These are phyloP conservation scores for Epizoanthus stellaris DNA, from an alignment of 92 coral and sea anemone genomes.

Conservation along the genomic window DNA sequence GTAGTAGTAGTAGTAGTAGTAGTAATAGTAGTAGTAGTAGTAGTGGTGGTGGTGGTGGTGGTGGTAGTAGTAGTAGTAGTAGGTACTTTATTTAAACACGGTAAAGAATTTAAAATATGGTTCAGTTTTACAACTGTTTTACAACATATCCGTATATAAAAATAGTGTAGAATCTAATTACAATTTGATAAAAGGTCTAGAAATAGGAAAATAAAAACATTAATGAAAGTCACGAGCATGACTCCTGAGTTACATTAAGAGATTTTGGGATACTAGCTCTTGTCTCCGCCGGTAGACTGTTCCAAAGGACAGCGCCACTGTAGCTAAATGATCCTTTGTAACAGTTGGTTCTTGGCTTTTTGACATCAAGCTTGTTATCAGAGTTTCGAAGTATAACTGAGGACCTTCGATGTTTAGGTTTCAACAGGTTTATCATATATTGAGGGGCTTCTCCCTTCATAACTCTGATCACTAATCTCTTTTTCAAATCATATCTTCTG, in stretches of 20 bases:
- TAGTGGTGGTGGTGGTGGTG: too few species aligned
- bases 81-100: too few species aligned
- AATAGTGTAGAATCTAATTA: too few species aligned
- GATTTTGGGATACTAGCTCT: neutral
- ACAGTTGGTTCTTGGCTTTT: constrained; percentile 30
- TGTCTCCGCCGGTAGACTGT: constrained; percentile 20
- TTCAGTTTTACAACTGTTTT: too few species aligned
- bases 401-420: neutral
- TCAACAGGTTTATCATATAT: neutral
- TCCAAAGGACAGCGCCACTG: constrained; percentile 19
- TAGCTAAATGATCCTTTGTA: constrained; percentile 30
- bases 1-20: too few species aligned
- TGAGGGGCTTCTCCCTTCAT: constrained; percentile 13
- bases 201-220: neutral
- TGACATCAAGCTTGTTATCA: constrained; percentile 9
- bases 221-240: constrained; percentile 20
- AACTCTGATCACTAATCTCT: too few species aligned
- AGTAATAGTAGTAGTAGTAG: too few species aligned
- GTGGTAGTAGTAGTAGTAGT: too few species aligned
- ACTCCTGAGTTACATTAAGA: neutral
- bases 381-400: constrained; percentile 2
- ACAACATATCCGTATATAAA: too few species aligned
- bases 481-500: neutral
- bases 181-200: too few species aligned
- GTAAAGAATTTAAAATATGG: too few species aligned